Base-by-base conservation (phyloP, 2,888 invertebrate genomes). In the Chaetogeoica ovagalla region DNA sequence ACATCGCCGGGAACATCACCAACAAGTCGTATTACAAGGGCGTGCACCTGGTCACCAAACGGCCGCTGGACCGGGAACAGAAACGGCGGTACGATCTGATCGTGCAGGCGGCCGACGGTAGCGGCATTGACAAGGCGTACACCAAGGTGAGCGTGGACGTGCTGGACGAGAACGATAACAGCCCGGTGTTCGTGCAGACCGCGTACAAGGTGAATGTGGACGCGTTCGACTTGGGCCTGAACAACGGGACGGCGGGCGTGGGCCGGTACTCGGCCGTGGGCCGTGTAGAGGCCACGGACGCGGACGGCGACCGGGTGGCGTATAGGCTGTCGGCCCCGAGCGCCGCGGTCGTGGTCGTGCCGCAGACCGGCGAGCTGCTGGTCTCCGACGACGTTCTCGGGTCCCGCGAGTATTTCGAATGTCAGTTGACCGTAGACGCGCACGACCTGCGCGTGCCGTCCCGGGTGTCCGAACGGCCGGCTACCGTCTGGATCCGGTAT, bases 301-400 rank as follows among this genome's bases (percentile, higher is more conserved):
- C 92, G 0, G 97, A 97, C 86, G 95, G 94, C n/a, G 96, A 96
- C 86, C 91, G 92, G 84, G 90, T 96, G n/a, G 93, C 94, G 73
- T 98, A 97, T 86, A 91, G 92, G 76, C 87, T 97, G 76, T 90
- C 91, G 79, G 91, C 92, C 5, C 93, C 94, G 17, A 94, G 92
- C 83, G 93, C 93, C 85, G 89, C 93, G 83, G 91, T 95, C 63
- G 93, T 96, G 19, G 93, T 97, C 83, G 94, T 97, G 5, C 96
- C 97, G 0, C 95, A 95, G 87, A 95, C 96, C 0, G 97, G 97
- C 0, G 94, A 95, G 85, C 87, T 98, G 23, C 91, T 96, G 84
- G 86, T 96, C 70, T 92, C 92, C 21, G 93, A 92, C 37, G 94
- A 94, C 84, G 94, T 94, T 3, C 89, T 90, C 11, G 88, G 90